Evolutionary conservation across 2,888 invertebrate species (phyloP).

Genomic region (Chironomus tentans): DNA sequence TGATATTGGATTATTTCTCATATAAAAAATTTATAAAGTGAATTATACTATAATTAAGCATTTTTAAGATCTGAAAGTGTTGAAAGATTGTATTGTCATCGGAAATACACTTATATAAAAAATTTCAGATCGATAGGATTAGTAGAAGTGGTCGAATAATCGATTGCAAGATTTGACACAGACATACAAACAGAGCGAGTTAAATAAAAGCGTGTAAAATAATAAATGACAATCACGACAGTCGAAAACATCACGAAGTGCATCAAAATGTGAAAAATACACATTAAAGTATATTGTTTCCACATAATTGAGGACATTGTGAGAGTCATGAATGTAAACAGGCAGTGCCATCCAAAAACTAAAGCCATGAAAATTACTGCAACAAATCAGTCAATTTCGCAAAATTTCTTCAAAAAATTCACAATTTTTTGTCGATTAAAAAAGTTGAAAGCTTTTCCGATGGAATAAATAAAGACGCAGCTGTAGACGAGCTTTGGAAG

Average conservation of each 20-base stretch:
- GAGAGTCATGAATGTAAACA: not conserved
- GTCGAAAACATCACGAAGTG: not conserved
- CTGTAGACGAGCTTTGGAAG: not conserved
- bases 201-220: too few relatives aligned
- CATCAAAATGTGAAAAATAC: not conserved
- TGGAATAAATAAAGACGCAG: not conserved
- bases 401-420: not conserved
- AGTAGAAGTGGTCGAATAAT: too few relatives aligned
- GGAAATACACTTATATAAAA: too few relatives aligned
- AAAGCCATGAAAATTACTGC: not conserved
- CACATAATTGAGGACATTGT: not conserved
- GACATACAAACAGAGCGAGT: too few relatives aligned
- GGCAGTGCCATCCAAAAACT: not conserved
- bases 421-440: not conserved
- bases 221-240: not conserved
- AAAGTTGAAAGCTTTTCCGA: not conserved
- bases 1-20: too few relatives aligned
- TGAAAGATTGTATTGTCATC: too few relatives aligned
- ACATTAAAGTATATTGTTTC: not conserved
- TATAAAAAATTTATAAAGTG: too few relatives aligned
- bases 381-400: not conserved
- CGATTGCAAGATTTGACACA: too few relatives aligned
- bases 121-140: too few relatives aligned
- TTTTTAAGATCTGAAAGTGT: too few relatives aligned
- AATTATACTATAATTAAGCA: too few relatives aligned